phyloP scores from a whole-genome alignment of 1,140 invertebrate species.

The Drosophila equinoxialis region DNA sequence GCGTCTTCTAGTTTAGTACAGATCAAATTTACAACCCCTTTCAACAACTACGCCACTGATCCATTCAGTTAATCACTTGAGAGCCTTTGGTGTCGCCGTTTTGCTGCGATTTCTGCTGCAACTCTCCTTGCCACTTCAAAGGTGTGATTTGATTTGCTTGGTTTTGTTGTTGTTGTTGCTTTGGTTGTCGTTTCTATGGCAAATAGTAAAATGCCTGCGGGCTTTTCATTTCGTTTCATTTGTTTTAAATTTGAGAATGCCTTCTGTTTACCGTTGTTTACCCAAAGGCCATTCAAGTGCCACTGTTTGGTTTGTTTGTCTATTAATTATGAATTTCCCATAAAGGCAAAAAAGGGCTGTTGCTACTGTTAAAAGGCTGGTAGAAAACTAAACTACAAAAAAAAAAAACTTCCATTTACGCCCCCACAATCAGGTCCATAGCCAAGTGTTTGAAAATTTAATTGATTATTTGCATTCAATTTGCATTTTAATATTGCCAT shows the following conservation, averaged over 20 bases:
- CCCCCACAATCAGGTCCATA: conserved; percentile 39
- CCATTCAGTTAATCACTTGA: conserved; percentile 38
- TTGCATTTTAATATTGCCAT: conserved; percentile 77
- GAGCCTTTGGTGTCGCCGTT: conserved; percentile 33
- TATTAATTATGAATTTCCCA: conserved; percentile 68
- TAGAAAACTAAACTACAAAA: not conserved
- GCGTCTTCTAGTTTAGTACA: too few relatives aligned
- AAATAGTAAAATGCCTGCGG: conserved; percentile 65
- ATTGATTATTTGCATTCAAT: conserved; percentile 78
- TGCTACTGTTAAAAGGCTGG: not conserved
- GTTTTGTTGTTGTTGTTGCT: not conserved
- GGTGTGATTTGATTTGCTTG: conserved; percentile 14
- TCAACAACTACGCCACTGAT: not conserved
- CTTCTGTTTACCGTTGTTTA: conserved; percentile 52
- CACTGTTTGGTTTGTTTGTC: conserved; percentile 52
- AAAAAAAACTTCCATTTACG: not conserved
- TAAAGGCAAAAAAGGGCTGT: conserved; percentile 1
- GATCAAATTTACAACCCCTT: too few relatives aligned
- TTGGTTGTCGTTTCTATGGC: conserved; percentile 35
- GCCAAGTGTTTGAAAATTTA: conserved; percentile 59
- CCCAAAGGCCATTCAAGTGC: conserved; percentile 45
- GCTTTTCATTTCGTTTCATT: conserved; percentile 66
- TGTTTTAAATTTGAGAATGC: conserved; percentile 65
- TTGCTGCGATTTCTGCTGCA: not conserved
- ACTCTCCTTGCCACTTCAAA: conserved; percentile 35